Percentiles rank a stretch among this genome's conserved stretches.
Conservation (phyloP, 2,797 vertebrate species). For the Acanthornis magna region DNA sequence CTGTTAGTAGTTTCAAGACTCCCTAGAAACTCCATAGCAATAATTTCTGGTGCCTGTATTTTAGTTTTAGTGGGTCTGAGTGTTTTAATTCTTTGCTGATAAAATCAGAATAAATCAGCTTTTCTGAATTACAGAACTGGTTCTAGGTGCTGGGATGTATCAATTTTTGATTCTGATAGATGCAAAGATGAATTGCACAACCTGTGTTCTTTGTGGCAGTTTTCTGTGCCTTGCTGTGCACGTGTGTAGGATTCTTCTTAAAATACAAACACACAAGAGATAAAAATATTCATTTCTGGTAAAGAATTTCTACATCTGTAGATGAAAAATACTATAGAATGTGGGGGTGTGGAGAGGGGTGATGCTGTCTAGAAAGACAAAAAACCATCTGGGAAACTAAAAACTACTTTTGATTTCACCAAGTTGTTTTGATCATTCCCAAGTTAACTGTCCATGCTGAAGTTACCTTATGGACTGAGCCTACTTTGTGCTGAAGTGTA, state of each 20-base stretch:
- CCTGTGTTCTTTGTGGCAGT: background rate
- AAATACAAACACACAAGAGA: background rate
- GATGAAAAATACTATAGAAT: background rate
- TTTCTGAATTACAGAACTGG: background rate
- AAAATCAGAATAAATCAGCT: background rate
- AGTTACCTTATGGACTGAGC: background rate
- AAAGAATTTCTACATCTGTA: background rate
- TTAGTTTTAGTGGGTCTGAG: background rate
- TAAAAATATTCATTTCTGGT: background rate
- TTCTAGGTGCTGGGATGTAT: background rate
- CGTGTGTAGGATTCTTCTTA: background rate
- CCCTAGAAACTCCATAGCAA: no score
- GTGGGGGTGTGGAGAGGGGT: fast-evolving
- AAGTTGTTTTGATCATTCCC: background rate
- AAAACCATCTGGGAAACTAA: background rate
- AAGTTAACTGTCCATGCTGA: background rate
- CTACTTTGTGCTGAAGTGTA: background rate
- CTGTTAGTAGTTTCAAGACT: background rate
- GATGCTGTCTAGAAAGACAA: background rate
- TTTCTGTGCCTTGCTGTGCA: background rate
- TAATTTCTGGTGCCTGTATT: background rate
- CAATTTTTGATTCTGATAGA: background rate
- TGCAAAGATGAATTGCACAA: no score
- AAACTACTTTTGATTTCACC: background rate
- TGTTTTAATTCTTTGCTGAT: background rate